phyloP scores from a whole-genome alignment of 1,140 invertebrate genomes.

The Eufriesea mexicana region DNA sequence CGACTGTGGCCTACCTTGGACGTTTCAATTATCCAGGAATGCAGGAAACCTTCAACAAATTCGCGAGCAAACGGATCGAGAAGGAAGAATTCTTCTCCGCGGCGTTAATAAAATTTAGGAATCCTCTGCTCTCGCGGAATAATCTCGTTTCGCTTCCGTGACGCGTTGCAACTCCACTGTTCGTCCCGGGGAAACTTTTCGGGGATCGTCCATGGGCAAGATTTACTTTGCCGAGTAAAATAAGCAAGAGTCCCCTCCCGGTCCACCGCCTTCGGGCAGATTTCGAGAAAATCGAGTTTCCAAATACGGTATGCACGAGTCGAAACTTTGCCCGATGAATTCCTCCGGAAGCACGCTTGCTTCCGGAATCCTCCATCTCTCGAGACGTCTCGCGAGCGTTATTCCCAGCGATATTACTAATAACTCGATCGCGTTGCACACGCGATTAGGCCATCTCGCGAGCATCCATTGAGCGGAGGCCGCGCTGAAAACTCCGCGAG shows the following conservation, averaged over 20 bases:
- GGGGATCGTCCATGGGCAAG: not conserved
- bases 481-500: too few species aligned
- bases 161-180: not conserved
- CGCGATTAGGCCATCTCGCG: too few species aligned
- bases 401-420: too few species aligned
- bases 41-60: not conserved
- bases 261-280: not conserved
- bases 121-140: too few species aligned
- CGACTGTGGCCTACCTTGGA: not conserved
- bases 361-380: not conserved
- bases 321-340: not conserved
- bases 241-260: not conserved
- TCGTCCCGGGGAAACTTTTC: not conserved
- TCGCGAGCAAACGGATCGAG: not conserved
- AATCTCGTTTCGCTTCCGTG: not conserved
- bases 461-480: too few species aligned
- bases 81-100: not conserved
- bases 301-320: not conserved
- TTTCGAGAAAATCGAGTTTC: not conserved
- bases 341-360: not conserved
- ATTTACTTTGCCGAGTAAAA: not conserved
- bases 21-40: not conserved
- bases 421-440: too few species aligned
- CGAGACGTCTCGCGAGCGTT: not conserved
- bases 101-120: constrained; percentile 3